Evolutionary conservation across 2,113 vertebrate species (phyloP).

Genomic region (Lipophrys pholis): DNA sequence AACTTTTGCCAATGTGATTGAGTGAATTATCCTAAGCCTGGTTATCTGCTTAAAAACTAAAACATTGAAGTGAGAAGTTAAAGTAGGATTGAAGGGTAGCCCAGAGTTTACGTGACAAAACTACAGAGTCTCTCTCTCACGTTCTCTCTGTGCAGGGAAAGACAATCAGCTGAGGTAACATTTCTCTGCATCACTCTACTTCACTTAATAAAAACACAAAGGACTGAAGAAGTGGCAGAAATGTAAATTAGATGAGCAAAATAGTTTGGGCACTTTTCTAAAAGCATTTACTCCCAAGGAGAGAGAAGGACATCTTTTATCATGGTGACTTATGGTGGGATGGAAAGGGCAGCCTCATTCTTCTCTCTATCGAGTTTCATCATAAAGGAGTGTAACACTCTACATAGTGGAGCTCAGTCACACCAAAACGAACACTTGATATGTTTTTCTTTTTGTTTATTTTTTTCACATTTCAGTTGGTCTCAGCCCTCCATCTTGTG

Average conservation of each 20-base stretch:
- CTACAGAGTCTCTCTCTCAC: background rate
- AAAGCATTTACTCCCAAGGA: slow-evolving; percentile 1
- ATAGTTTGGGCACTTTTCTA: background rate
- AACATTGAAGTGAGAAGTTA: background rate
- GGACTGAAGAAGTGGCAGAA: background rate
- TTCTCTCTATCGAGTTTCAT: background rate
- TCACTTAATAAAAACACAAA: background rate
- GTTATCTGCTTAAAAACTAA: background rate
- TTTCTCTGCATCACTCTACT: background rate
- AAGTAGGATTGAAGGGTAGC: background rate
- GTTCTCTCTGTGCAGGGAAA: background rate
- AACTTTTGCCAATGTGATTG: too few relatives aligned
- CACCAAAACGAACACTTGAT: too few relatives aligned
- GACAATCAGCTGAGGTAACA: background rate
- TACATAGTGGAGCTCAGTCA: too few relatives aligned
- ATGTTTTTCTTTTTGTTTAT: too few relatives aligned
- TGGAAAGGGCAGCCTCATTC: background rate
- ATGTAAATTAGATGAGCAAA: slow-evolving; percentile 2
- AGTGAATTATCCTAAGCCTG: background rate
- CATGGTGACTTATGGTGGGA: background rate
- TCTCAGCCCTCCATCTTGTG: too few relatives aligned
- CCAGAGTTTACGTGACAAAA: background rate
- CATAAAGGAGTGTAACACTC: too few relatives aligned
- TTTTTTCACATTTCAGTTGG: too few relatives aligned
- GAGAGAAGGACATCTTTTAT: slow-evolving; percentile 5